Conservation (phyloP, 1,140 invertebrate species). For the Drosophila seguyi region DNA sequence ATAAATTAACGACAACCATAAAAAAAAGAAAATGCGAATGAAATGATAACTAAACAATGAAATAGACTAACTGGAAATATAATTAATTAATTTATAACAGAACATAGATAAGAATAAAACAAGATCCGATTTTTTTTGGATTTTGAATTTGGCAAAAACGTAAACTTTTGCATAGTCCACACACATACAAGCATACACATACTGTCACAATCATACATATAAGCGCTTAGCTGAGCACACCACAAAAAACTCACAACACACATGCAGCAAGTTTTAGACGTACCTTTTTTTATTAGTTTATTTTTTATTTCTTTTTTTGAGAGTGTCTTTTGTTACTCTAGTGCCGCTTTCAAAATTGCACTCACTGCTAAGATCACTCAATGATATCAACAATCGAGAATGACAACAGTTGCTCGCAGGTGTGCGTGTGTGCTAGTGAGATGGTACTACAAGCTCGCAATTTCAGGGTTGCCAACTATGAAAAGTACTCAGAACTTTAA, state of each 20-base stretch:
- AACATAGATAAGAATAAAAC: slow-evolving; percentile 40
- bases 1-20: slow-evolving; percentile 44
- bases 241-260: slow-evolving; percentile 21
- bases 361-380: slow-evolving; percentile 34
- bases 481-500: neutral
- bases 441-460: neutral
- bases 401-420: slow-evolving; percentile 24
- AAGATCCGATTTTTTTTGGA: slow-evolving; percentile 38
- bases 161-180: slow-evolving; percentile 73
- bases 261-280: slow-evolving; percentile 39
- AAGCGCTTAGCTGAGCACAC: slow-evolving; percentile 42
- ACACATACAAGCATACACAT: slow-evolving; percentile 46
- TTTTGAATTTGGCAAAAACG: slow-evolving; percentile 57
- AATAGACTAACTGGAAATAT: slow-evolving; percentile 32
- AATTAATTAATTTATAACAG: slow-evolving; percentile 11
- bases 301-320: neutral
- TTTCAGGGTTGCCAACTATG: neutral
- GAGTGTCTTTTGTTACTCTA: slow-evolving; percentile 21
- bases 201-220: slow-evolving; percentile 28
- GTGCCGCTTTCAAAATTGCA: slow-evolving; percentile 54
- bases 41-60: slow-evolving; percentile 45
- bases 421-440: slow-evolving; percentile 4
- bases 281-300: slow-evolving; percentile 7
- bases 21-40: slow-evolving; percentile 41
- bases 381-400: slow-evolving; percentile 13